Evolutionary conservation across 2,888 invertebrate genomes (phyloP), one percentile per base, ranked within the genome.

Genomic region (Marronus borbonicus): DNA sequence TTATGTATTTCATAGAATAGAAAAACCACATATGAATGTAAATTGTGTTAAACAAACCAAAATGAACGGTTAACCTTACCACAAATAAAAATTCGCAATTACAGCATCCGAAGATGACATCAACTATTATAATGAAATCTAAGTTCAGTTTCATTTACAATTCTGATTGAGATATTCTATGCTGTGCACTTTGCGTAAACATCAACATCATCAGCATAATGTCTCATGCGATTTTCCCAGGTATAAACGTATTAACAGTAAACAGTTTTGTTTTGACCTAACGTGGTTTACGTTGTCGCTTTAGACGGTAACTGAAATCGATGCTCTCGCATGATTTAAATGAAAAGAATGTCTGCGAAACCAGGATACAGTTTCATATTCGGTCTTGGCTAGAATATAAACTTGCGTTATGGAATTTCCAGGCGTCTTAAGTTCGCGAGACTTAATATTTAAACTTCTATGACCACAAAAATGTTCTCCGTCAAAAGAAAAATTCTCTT

Each of bases 171-270:
- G 8, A 8, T 58, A 58, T 58, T 58, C 55, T 62, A 31, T 28
- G 62, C 28, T 31, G 12, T 62, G 14, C 31, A 28, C 24, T 60
- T 39, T 20, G 44, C 20, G 39, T 74, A 49, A 74, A 55, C 55
- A 44, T 44, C 44, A 44, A 44, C 12, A 60, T 72, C 68, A 49
- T 68, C 68, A 60, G 60, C 60, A 74, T 70, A 55, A 55, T 74
- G 60, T 58, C 60, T 74, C 72, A 74, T 74, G 20, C 60, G 49
- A 60, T 24, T 74, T 74, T 62, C 72, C 72, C 72, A 55, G 55
- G 70, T 70, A 39, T 8, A 31, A 55, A 55, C 55, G 50, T 68
- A 65, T 65, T 17, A n/a, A 36, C 55, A 60, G 72, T 74, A 74
- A 74, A 74, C 72, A 74, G 24, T 44, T 60, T 74, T 58, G 12